These are phyloP conservation scores for Aphelenchoides fujianensis DNA, from an alignment of 1,140 invertebrate species.

Conservation along the genomic window DNA sequence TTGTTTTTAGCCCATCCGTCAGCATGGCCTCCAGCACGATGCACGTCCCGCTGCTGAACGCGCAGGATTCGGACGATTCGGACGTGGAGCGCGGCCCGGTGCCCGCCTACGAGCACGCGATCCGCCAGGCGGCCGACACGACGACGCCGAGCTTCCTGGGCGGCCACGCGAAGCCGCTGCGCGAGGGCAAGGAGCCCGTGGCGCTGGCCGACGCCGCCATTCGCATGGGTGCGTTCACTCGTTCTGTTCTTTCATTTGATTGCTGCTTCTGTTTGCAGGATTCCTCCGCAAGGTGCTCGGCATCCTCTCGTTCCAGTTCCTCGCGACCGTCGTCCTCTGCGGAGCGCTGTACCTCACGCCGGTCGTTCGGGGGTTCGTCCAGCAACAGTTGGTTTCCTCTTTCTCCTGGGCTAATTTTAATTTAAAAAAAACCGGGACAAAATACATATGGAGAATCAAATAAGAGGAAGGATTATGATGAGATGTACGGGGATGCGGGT, in stretches of 20 bases:
- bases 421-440: too few relatives aligned
- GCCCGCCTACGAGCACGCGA: constrained; percentile 4
- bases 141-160: neutral
- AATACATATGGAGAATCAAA: too few relatives aligned
- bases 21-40: too few relatives aligned
- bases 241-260: constrained; percentile 19
- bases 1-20: too few relatives aligned
- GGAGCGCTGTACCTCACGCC: constrained; percentile 54
- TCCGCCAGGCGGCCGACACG: too few relatives aligned
- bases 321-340: constrained; percentile 51
- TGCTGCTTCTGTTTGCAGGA: too few relatives aligned
- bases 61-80: neutral
- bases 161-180: too few relatives aligned
- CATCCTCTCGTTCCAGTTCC: constrained; percentile 57
- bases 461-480: too few relatives aligned
- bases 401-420: too few relatives aligned
- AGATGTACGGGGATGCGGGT: too few relatives aligned
- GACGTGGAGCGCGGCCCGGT: constrained; percentile 7
- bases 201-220: constrained; percentile 45
- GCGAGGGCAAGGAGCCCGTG: constrained; percentile 27
- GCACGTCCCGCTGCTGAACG: constrained; percentile 9
- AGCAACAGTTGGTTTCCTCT: constrained; percentile 52
- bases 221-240: constrained; percentile 39
- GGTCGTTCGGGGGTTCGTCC: constrained; percentile 47
- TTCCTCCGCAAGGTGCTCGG: constrained; percentile 59